A percentile compares a stretch with the other conserved stretches of the same genome.
These are phyloP conservation scores for Tanytarsus gracilentus DNA, from an alignment of 2,888 invertebrate species.

Conservation along the genomic window DNA sequence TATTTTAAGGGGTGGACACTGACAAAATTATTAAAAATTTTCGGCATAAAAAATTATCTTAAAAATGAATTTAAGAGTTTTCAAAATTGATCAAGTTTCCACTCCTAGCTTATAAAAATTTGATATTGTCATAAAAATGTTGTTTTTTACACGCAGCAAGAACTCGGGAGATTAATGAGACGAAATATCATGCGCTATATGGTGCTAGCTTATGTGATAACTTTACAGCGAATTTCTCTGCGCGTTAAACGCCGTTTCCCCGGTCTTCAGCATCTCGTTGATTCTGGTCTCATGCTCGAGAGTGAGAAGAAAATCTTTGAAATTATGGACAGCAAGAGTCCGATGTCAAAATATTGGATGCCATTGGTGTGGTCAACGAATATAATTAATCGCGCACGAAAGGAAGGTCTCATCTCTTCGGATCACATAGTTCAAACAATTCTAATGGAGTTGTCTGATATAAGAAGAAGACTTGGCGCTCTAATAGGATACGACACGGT, in stretches of 20 bases:
- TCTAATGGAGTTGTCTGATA: slow-evolving; percentile 80
- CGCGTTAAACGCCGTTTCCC: slow-evolving; percentile 83
- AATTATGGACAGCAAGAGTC: slow-evolving; percentile 78
- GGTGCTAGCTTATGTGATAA: slow-evolving; percentile 80
- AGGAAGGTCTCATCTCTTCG: slow-evolving; percentile 72
- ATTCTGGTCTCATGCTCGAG: slow-evolving; percentile 83
- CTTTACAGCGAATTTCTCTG: slow-evolving; percentile 75
- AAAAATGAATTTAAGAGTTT: too few relatives aligned
- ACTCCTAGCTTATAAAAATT: too few relatives aligned
- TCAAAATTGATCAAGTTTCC: too few relatives aligned
- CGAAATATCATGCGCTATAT: slow-evolving; percentile 84
- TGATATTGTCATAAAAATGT: too few relatives aligned
- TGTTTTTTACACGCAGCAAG: slow-evolving; percentile 52
- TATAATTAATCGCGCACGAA: slow-evolving; percentile 77
- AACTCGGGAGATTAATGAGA: slow-evolving; percentile 79
- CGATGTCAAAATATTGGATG: slow-evolving; percentile 90
- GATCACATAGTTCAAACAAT: slow-evolving; percentile 91
- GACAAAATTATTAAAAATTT: background rate
- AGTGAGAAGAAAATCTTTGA: slow-evolving; percentile 87
- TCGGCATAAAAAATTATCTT: too few relatives aligned
- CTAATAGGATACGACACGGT: slow-evolving; percentile 86
- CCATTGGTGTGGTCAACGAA: slow-evolving; percentile 89
- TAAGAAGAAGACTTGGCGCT: slow-evolving; percentile 70
- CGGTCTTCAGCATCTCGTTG: slow-evolving; percentile 81
- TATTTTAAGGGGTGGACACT: too few relatives aligned